Evolutionary conservation across 2,797 vertebrate species (phyloP).

Genomic region (Phataginus tricuspis): DNA sequence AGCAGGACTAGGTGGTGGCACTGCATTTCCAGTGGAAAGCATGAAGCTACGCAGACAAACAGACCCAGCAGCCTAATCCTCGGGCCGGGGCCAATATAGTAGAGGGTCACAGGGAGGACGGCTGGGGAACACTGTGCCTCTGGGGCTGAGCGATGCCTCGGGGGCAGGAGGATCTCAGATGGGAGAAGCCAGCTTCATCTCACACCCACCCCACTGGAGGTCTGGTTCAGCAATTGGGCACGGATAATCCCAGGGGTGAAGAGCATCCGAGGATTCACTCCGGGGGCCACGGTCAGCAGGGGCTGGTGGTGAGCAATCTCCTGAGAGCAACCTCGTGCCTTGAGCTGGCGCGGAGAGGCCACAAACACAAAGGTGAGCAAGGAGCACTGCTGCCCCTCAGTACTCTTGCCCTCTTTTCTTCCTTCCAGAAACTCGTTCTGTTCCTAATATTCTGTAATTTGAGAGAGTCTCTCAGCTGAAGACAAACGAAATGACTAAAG

Average conservation of each 20-base stretch:
- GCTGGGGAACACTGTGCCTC: background rate
- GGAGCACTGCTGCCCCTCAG: background rate
- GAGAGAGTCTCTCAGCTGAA: background rate
- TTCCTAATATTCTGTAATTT: background rate
- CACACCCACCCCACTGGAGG: background rate
- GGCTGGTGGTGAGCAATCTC: background rate
- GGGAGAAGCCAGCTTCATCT: background rate
- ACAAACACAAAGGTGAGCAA: background rate
- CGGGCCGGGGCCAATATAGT: background rate
- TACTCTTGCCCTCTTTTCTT: background rate
- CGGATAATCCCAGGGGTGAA: background rate
- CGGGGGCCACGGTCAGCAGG: background rate
- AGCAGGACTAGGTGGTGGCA: background rate
- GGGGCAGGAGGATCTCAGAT: background rate
- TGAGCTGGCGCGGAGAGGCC: background rate
- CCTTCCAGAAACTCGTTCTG: background rate
- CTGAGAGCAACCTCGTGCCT: background rate
- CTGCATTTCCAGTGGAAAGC: background rate
- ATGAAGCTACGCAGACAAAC: background rate
- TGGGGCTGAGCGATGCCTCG: background rate
- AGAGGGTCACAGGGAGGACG: background rate
- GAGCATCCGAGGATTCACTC: background rate
- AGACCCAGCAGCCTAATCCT: background rate
- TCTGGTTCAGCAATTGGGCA: background rate
- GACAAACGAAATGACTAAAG: conserved; percentile 1